phyloP scores from a whole-genome alignment of 1,140 invertebrate species.

The Ganaspis sp. region DNA sequence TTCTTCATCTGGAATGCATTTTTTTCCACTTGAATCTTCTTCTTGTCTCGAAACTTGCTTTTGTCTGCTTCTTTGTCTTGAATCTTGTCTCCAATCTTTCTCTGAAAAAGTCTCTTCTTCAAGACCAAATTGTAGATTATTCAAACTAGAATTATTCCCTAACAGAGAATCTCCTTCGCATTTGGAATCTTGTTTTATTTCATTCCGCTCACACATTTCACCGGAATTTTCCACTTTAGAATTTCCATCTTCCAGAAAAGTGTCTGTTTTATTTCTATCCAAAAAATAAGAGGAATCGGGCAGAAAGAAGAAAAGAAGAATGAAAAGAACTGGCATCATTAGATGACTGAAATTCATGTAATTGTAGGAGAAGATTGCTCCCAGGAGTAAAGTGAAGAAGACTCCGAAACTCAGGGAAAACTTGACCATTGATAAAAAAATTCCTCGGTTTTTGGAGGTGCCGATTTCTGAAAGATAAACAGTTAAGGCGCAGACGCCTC shows the following conservation, averaged over 20 bases:
- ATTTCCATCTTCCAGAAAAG: not conserved
- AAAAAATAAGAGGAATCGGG: not conserved
- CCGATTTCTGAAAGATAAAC: not conserved
- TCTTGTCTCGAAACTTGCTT: too few species aligned
- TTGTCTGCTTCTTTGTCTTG: too few species aligned
- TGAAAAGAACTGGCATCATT: not conserved
- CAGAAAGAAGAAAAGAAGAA: not conserved
- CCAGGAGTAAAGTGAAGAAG: not conserved
- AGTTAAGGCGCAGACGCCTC: not conserved
- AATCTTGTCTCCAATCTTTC: too few species aligned
- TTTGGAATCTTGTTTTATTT: too few species aligned
- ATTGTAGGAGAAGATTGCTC: not conserved
- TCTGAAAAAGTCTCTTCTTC: too few species aligned
- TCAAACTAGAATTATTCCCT: too few species aligned
- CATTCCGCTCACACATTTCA: too few species aligned
- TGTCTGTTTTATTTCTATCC: not conserved
- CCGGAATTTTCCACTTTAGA: not conserved
- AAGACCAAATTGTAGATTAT: too few species aligned
- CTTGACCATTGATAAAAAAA: not conserved
- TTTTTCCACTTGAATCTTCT: too few species aligned
- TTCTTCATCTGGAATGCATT: too few species aligned
- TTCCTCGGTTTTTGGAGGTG: not conserved
- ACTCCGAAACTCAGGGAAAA: not conserved
- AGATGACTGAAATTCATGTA: constrained; percentile 2
- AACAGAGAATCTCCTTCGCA: too few species aligned